phyloP scores from a whole-genome alignment of 2,888 invertebrate genomes.

The Idaea biselata region DNA sequence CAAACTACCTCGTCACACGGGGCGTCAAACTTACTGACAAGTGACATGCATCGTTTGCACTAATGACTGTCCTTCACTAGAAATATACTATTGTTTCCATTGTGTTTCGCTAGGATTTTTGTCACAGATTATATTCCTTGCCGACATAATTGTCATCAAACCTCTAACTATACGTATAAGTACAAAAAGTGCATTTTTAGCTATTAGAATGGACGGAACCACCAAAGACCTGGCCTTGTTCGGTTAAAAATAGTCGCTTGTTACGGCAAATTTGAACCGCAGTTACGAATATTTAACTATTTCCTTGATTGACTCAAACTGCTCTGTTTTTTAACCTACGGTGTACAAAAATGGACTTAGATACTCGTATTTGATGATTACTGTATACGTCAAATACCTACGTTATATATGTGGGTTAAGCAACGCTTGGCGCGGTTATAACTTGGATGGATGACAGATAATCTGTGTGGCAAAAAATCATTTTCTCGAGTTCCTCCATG shows the following conservation, averaged over 20 bases:
- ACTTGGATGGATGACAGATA: too few species aligned
- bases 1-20: neutral
- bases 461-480: too few species aligned
- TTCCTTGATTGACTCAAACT: conserved; percentile 6
- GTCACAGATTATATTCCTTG: neutral
- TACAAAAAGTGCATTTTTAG: neutral
- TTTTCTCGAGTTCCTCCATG: too few species aligned
- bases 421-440: too few species aligned
- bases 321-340: neutral
- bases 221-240: neutral
- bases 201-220: neutral
- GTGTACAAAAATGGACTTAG: neutral
- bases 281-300: conserved; percentile 8
- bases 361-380: too few species aligned
- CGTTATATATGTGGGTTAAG: too few species aligned
- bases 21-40: neutral
- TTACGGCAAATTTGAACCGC: neutral
- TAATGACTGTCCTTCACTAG: neutral
- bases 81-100: neutral
- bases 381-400: too few species aligned
- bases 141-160: neutral
- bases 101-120: neutral
- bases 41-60: neutral
- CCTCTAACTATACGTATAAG: too few species aligned
- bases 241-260: neutral